phyloP scores from a whole-genome alignment of 2,888 invertebrate genomes.

The Philereme vetulata region DNA sequence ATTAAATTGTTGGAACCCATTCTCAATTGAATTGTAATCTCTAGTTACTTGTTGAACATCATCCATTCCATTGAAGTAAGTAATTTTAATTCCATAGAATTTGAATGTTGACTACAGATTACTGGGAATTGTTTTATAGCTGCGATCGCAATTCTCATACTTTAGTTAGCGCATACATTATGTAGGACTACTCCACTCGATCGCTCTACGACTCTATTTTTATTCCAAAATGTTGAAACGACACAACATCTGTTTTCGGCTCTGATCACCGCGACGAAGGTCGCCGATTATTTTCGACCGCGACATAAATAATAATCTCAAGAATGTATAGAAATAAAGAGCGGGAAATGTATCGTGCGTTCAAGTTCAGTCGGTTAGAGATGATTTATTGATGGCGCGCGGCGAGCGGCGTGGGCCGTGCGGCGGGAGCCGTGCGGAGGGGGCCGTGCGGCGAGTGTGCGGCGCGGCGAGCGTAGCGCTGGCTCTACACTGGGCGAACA shows the following conservation, averaged over 20 bases:
- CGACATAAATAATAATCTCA: slow-evolving; percentile 34
- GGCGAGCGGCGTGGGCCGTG: neutral
- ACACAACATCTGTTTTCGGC: slow-evolving; percentile 25
- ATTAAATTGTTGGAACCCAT: too few relatives aligned
- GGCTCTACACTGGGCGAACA: slow-evolving; percentile 6
- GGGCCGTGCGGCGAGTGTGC: neutral
- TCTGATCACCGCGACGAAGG: slow-evolving; percentile 33
- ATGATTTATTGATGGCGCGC: slow-evolving; percentile 15
- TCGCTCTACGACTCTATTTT: slow-evolving; percentile 13
- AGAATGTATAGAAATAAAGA: slow-evolving; percentile 27
- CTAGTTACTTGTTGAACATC: too few relatives aligned
- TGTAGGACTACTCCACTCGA: neutral
- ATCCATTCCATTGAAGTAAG: too few relatives aligned
- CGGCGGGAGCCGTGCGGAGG: neutral
- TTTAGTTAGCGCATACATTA: too few relatives aligned
- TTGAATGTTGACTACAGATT: too few relatives aligned
- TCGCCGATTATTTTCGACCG: slow-evolving; percentile 33
- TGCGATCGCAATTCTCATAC: too few relatives aligned
- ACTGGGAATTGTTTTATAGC: neutral
- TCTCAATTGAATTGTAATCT: too few relatives aligned
- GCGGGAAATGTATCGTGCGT: slow-evolving; percentile 23
- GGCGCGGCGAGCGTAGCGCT: slow-evolving; percentile 8
- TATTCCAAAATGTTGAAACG: slow-evolving; percentile 16
- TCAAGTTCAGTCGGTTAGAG: slow-evolving; percentile 31
- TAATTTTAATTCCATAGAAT: too few relatives aligned